Conservation (phyloP, 2,888 invertebrate genomes). For the Ethmia dodecea region DNA sequence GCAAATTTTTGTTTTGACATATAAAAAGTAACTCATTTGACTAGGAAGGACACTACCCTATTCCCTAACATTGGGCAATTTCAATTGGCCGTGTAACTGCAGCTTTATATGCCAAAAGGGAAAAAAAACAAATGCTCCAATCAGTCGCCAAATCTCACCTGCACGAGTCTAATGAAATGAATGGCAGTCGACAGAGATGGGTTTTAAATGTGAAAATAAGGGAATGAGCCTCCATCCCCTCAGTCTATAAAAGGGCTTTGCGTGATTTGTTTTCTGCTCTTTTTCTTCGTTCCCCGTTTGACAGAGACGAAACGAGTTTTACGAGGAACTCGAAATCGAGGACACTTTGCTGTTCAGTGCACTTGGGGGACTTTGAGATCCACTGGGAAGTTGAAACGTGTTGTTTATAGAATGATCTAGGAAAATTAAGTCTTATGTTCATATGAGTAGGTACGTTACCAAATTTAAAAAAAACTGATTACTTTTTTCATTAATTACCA, state of each 20-base stretch:
- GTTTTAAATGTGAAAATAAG: constrained; percentile 18
- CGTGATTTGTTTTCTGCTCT: constrained; percentile 28
- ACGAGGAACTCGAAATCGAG: constrained; percentile 43
- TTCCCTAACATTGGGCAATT: no score
- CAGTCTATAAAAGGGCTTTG: constrained; percentile 19
- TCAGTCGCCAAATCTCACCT: constrained; percentile 2
- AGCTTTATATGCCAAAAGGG: no score
- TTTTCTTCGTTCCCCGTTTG: constrained; percentile 22
- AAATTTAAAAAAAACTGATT: no score
- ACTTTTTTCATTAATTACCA: no score
- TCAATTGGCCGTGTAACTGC: no score
- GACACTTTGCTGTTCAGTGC: constrained; percentile 48
- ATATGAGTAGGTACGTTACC: no score
- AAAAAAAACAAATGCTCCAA: no score
- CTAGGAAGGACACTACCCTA: no score
- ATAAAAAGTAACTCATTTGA: no score
- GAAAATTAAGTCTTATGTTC: no score
- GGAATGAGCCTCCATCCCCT: constrained; percentile 16
- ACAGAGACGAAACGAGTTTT: constrained; percentile 37
- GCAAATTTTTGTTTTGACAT: no score
- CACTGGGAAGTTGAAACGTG: constrained; percentile 26
- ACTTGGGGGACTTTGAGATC: constrained; percentile 38
- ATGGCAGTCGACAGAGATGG: constrained; percentile 10
- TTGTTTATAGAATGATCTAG: constrained; percentile 22
- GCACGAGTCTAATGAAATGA: constrained; percentile 12